These are phyloP conservation scores for Stenodera caucasica DNA, from an alignment of 2,888 invertebrate genomes.

Conservation along the genomic window DNA sequence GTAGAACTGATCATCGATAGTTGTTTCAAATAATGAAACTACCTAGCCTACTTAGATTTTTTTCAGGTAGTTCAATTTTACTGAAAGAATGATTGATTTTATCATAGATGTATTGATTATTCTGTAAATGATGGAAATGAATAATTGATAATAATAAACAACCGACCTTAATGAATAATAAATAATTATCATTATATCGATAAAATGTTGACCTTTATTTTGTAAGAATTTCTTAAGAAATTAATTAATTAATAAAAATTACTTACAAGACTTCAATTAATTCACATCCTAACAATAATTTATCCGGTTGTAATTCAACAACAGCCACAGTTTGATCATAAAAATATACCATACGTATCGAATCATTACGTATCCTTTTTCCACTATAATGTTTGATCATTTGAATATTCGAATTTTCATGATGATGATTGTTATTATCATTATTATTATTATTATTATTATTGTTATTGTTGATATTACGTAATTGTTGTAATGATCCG, in stretches of 20 bases:
- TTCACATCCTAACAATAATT: conserved; percentile 74
- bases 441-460: not conserved
- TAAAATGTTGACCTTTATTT: no score
- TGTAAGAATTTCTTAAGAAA: no score
- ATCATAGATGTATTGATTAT: no score
- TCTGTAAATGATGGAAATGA: no score
- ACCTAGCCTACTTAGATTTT: no score
- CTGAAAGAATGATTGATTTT: no score
- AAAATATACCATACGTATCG: conserved; percentile 74
- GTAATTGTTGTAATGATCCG: conserved; percentile 30
- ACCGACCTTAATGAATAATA: no score
- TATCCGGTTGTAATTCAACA: conserved; percentile 73
- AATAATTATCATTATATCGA: no score
- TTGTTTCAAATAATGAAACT: no score
- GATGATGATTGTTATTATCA: not conserved
- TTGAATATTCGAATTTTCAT: conserved; percentile 27
- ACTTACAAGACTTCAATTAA: conserved; percentile 88
- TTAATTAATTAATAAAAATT: conserved; percentile 9
- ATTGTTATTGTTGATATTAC: not conserved
- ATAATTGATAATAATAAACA: no score
- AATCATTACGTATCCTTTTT: conserved; percentile 65
- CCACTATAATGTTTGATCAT: conserved; percentile 35
- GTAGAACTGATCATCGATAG: no score
- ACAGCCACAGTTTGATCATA: conserved; percentile 83
- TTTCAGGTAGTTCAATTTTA: no score